Base-by-base conservation (phyloP, 2,888 invertebrate species). In the Caenorhabditis becei region DNA sequence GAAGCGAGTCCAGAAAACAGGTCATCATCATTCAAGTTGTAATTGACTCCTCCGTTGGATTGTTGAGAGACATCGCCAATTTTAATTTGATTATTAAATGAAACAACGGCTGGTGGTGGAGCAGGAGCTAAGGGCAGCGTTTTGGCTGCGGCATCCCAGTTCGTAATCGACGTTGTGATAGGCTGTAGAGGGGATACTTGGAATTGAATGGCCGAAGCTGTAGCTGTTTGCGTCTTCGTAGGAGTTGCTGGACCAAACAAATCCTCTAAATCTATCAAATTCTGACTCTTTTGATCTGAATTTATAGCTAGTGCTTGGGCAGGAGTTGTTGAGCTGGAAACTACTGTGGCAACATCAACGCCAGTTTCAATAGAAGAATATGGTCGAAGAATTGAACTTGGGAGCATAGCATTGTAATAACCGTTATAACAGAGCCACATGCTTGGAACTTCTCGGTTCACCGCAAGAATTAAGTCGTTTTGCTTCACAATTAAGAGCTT, bases 371-470 rank as follows among this genome's bases (percentile, higher is more conserved):
- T 49, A 1, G 37, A 37, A 8, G 28, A 62, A 53, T 71, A 85
- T 4, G 82, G 83, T 10, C 47, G 54, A 18, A 85, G 74, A 35
- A 83, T 67, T 5, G 62, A 69, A 23, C 75, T 77, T 5, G 85
- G 83, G 8, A 85, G 74, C 67, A 80, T 80, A 0, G 83, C 85
- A 35, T 85, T 85, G 61, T 85, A 85, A 51, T 79, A 85, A 14
- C 85, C 85, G 66, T 85, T 85, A 54, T 85, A 85, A 58, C 83
- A 83, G 2, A 83, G 61, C 82, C 82, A 82, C 77, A 79, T 78
- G 23, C 82, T 78, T 1, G 78, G 78, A 11, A 79, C 77, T 49
- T 82, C 83, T 49, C 75, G 63, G 44, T 81, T 79, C 23, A 83
- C 83, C 1, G 82, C 83, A 54, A 86, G 53, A 0, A 86, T 81